Conservation (phyloP, 2,797 vertebrate species). For the Cyclura pinguis region DNA sequence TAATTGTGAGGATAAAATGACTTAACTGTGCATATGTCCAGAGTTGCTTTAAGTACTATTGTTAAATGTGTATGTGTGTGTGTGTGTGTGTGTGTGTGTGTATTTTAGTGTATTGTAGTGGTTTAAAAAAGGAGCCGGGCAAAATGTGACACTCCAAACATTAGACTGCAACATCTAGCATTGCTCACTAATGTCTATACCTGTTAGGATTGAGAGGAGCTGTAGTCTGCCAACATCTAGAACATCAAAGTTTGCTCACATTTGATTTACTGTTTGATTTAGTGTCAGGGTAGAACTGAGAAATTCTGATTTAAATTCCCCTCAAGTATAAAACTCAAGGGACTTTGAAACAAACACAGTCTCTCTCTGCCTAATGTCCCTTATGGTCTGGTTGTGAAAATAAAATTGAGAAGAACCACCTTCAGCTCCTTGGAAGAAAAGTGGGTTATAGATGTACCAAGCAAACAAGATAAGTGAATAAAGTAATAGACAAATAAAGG, state of each 20-base stretch:
- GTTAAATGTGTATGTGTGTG: too few relatives aligned
- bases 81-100: background rate
- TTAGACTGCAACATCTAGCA: too few relatives aligned
- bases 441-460: background rate
- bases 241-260: too few relatives aligned
- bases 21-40: background rate
- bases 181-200: too few relatives aligned
- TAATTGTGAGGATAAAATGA: background rate
- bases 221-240: too few relatives aligned
- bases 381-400: background rate
- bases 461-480: background rate
- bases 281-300: background rate
- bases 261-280: background rate
- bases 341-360: background rate
- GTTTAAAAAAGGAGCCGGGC: too few relatives aligned
- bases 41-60: background rate
- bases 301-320: background rate
- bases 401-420: background rate
- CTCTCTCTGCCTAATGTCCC: background rate
- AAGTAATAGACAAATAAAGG: background rate
- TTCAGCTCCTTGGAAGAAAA: background rate
- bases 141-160: too few relatives aligned
- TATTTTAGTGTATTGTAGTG: background rate
- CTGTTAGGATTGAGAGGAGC: too few relatives aligned
- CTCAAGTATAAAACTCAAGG: background rate